phyloP scores from a whole-genome alignment of 2,113 vertebrate genomes.

The Gallinago jamesoni region DNA sequence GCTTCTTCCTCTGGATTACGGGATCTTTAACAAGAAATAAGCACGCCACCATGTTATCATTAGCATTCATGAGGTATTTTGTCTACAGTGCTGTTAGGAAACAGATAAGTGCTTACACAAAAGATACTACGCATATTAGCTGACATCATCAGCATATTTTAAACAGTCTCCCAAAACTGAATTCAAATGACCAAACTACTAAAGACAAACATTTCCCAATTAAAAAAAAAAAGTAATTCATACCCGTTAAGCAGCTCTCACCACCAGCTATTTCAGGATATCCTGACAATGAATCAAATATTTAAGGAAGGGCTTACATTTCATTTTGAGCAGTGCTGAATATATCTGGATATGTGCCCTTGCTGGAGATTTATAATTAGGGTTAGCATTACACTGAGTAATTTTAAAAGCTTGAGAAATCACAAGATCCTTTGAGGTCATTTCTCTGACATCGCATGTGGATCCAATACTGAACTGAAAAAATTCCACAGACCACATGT shows the following conservation, averaged over 20 bases:
- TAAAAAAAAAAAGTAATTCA: background rate
- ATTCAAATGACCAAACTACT: background rate
- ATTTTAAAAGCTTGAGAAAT: slow-evolving; percentile 33
- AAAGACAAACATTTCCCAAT: background rate
- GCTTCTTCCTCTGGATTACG: background rate
- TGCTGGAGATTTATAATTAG: slow-evolving; percentile 32
- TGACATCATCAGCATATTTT: slow-evolving; percentile 10
- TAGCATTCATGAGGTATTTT: slow-evolving; percentile 31
- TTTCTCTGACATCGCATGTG: background rate
- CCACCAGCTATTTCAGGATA: slow-evolving; percentile 30
- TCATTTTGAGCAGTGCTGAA: background rate
- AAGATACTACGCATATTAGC: background rate
- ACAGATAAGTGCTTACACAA: background rate
- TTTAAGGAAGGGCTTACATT: background rate
- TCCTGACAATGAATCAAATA: slow-evolving; percentile 29
- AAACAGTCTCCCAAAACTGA: background rate
- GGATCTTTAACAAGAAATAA: background rate
- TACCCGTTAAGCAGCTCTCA: background rate
- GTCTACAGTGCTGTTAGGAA: slow-evolving; percentile 14
- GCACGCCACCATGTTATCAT: background rate
- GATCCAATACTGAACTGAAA: background rate
- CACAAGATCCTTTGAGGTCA: slow-evolving; percentile 10
- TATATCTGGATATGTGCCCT: slow-evolving; percentile 7
- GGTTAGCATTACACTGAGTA: background rate
- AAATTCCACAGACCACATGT: background rate